Conservation (phyloP, 2,797 vertebrate species). For the Amblyraja radiata region DNA sequence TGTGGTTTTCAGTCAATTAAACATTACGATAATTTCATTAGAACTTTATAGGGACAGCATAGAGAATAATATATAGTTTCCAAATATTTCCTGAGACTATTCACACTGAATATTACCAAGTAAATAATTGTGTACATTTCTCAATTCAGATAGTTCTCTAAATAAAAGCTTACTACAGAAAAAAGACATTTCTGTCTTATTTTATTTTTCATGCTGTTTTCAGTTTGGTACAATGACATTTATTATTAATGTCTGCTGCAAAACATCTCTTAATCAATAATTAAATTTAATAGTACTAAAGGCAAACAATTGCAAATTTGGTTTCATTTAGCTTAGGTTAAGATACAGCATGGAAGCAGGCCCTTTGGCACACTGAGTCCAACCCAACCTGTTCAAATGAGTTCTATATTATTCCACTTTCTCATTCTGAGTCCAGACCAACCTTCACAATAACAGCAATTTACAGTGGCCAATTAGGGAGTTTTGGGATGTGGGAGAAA, state of each 20-base stretch:
- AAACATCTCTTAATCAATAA: neutral
- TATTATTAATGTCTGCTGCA: neutral
- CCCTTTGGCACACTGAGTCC: no score
- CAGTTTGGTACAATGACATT: neutral
- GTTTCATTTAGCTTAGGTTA: no score
- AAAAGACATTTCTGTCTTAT: neutral
- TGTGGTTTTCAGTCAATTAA: neutral
- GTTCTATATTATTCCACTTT: no score
- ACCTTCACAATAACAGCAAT: no score
- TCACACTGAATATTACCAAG: neutral
- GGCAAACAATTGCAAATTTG: neutral
- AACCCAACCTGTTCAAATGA: no score
- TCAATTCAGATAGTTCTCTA: neutral
- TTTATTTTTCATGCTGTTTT: neutral
- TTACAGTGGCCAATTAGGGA: no score
- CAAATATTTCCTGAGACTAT: neutral
- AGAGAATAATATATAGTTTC: neutral
- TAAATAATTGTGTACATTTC: slow-evolving; percentile 5
- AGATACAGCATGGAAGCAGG: no score
- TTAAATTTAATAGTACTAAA: neutral
- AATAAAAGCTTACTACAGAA: neutral
- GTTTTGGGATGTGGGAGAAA: no score
- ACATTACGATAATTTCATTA: neutral
- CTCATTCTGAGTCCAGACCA: no score
- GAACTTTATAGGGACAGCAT: neutral